Base-by-base conservation (phyloP, 2,888 invertebrate genomes). In the Dione vanillae region DNA sequence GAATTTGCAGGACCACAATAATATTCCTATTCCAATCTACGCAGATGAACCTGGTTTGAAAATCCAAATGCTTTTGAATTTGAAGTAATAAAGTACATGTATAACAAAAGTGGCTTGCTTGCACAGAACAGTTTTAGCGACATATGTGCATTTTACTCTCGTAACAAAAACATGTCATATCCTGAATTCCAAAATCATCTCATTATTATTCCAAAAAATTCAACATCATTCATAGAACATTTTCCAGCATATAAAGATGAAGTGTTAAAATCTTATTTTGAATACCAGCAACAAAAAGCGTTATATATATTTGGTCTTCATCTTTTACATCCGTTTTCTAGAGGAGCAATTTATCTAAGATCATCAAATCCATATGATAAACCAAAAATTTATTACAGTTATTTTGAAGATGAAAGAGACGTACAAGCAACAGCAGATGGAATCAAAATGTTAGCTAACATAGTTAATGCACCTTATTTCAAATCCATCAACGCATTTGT, bases 381-480 rank as follows among this genome's bases (percentile, higher is more conserved):
- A 65, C 96, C 96, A 0, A 78, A 91, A 35, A 95, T 96, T 56
- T 88, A 94, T 77, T 89, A 95, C 1, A 95, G 96, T 78, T 96
- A 96, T 82, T 91, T 96, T 40, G 82, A 87, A 0, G 91, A 95
- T n/a, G 80, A 86, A 0, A 84, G 90, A 67, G 96, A 96, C 79
- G 76, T 94, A 0, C 80, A 91, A 45, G 74, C 76, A n/a, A 73
- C 80, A 41, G 83, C 78, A 1, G 76, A 77, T 12, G 90, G 88
- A 19, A 83, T 90, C 27, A 79, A 76, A 74, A 83, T 37, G 16
- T 16, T 56, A 37, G 56, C 37, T 0, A 80, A 80, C 75, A 78
- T 90, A 62, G 75, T 85, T 0, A 68, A 85, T 8, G 83, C 84
- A 0, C 70, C 69, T 11, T 86, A 81, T 66, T 89, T 86, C 51